phyloP scores from a whole-genome alignment of 2,888 invertebrate species.

The Portevinia maculata region DNA sequence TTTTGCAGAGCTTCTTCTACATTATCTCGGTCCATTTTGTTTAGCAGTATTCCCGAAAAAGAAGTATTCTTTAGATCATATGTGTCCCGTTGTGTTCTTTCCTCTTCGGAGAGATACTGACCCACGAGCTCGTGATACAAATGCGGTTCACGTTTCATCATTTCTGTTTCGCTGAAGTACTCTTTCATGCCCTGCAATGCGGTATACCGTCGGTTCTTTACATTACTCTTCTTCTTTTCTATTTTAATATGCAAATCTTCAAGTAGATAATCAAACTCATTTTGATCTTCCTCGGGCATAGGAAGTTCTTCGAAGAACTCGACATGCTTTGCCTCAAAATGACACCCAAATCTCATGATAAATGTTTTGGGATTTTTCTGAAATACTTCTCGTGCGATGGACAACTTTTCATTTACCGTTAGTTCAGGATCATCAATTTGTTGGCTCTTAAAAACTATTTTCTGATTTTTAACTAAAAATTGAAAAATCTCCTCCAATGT shows the following conservation, averaged over 20 bases:
- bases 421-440: slow-evolving; percentile 91
- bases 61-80: slow-evolving; percentile 84
- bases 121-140: slow-evolving; percentile 95
- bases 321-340: slow-evolving; percentile 88
- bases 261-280: slow-evolving; percentile 87
- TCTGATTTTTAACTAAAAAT: slow-evolving; percentile 77
- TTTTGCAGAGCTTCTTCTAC: slow-evolving; percentile 84
- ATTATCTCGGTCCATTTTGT: slow-evolving; percentile 90
- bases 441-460: slow-evolving; percentile 90
- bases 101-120: slow-evolving; percentile 90
- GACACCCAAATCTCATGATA: slow-evolving; percentile 90
- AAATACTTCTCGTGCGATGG: slow-evolving; percentile 87
- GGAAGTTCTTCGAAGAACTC: slow-evolving; percentile 85
- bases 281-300: slow-evolving; percentile 80
- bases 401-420: slow-evolving; percentile 87
- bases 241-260: slow-evolving; percentile 85
- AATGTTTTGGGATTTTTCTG: slow-evolving; percentile 88
- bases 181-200: slow-evolving; percentile 87
- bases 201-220: slow-evolving; percentile 92
- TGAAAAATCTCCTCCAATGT: slow-evolving; percentile 77
- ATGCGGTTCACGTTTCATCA: slow-evolving; percentile 95
- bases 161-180: slow-evolving; percentile 96
- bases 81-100: slow-evolving; percentile 87
- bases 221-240: slow-evolving; percentile 84
- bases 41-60: slow-evolving; percentile 90